These are phyloP conservation scores for Tarsius wallacei DNA, from an alignment of 2,797 vertebrate species.

Conservation along the genomic window DNA sequence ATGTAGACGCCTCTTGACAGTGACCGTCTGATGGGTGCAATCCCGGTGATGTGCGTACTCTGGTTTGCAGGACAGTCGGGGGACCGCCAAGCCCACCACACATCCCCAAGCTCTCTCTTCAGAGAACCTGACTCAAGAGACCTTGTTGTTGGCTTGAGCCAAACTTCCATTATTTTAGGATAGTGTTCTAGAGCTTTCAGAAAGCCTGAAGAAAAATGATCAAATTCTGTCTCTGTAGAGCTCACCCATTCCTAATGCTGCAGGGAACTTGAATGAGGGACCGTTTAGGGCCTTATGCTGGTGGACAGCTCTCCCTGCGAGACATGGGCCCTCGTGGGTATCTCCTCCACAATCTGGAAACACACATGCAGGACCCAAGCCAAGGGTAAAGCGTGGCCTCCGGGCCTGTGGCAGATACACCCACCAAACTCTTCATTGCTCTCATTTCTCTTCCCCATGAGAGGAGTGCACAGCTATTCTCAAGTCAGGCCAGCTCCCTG, in stretches of 20 bases:
- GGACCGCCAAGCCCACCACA: neutral
- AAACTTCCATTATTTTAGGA: neutral
- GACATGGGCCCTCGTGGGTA: no score
- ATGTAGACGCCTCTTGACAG: slow-evolving; percentile 40
- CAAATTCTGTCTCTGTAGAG: fast-evolving
- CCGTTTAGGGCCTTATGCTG: no score
- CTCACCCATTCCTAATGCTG: fast-evolving
- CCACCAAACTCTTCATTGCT: no score
- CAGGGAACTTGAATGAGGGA: fast-evolving
- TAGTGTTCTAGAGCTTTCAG: neutral
- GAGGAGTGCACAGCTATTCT: no score
- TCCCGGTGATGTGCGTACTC: neutral
- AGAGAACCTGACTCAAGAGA: slow-evolving; percentile 38
- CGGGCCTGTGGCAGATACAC: no score
- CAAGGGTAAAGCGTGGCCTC: no score
- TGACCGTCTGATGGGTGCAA: neutral
- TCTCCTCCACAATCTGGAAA: no score
- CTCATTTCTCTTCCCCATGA: no score
- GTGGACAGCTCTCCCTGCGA: no score
- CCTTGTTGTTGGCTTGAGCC: neutral
- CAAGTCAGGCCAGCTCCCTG: fast-evolving
- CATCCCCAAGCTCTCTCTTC: neutral
- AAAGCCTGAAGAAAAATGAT: fast-evolving
- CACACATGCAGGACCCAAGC: no score
- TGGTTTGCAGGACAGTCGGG: neutral